Evolutionary conservation across 1,140 invertebrate genomes (phyloP), one percentile per base, ranked within the genome.

Genomic region (Drosophila bocki): DNA sequence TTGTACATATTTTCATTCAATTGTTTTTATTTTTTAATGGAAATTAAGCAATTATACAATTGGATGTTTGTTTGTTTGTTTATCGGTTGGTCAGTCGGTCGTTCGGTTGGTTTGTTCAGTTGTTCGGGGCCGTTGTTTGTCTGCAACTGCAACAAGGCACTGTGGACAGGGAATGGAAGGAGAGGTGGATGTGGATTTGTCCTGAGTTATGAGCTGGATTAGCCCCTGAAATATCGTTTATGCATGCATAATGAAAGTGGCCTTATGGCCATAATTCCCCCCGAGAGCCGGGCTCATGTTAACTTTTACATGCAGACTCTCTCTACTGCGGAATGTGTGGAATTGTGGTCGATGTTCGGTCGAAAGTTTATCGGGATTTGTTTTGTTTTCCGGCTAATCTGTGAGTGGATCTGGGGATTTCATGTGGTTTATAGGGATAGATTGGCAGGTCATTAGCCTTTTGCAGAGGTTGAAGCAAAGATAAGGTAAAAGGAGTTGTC

Each of bases 11-110:
- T 47, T 48, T 42, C 61, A 57, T 75, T 39, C 22, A 72, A 71
- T 70, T 32, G 53, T 22, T 57, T 59, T 48, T 37, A 22, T 56
- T 65, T 76, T 62, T 67, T 48, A 42, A 82, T 81, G 64, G 32
- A 76, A 81, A 82, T 82, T 75, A 68, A 75, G 62, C 69, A 80
- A 79, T 80, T 80, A 75, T 68, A 37, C 77, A 75, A 80, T 80
- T 54, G 51, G 56, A 62, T 71, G 32, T 77, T 69, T 51, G 75
- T 68, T 76, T 59, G 51, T 35, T 76, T 68, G 44, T 35, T 39
- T 11, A 47, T 42, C 33, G 12, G 29, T 48, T n/a, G 33, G 57
- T 33, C n/a, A 1, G 22, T 48, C 22, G 17, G n/a, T 33, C 22
- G 1, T 17, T 48, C 29, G 15, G 12, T 42, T 13, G 54, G 13